Evolutionary conservation across 2,888 invertebrate genomes (phyloP).

Genomic region (Troides oblongomaculatus): DNA sequence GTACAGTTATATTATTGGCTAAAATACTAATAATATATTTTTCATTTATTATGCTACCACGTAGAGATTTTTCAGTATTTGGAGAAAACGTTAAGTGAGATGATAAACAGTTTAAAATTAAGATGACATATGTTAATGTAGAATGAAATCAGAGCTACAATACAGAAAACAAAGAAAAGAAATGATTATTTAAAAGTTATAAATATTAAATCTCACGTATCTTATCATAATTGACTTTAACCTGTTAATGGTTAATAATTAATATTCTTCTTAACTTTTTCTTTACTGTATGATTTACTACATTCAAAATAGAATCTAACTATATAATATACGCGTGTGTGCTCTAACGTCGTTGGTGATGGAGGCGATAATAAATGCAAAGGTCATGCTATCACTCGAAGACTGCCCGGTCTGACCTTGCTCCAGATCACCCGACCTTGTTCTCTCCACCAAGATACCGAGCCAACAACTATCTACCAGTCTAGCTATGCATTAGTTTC

Average conservation of each 20-base stretch:
- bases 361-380: conserved; percentile 61
- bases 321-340: conserved; percentile 37
- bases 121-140: too few species aligned
- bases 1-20: too few species aligned
- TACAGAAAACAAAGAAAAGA: background rate
- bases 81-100: too few species aligned
- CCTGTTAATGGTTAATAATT: background rate
- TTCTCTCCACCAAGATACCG: conserved; percentile 58
- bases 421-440: conserved; percentile 70
- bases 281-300: conserved; percentile 37
- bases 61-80: too few species aligned
- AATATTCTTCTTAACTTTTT: background rate
- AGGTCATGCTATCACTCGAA: conserved; percentile 75
- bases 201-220: background rate
- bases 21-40: too few species aligned
- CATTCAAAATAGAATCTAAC: conserved; percentile 31
- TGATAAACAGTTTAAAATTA: too few species aligned
- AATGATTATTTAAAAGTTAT: background rate
- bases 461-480: conserved; percentile 48
- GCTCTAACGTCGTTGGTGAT: conserved; percentile 47
- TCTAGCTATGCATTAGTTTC: conserved; percentile 52
- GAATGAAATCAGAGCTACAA: too few species aligned
- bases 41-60: too few species aligned
- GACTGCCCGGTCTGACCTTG: conserved; percentile 70
- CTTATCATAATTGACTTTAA: background rate